Conservation (phyloP, 2,113 vertebrate species). For the Entomyzon cyanotis region DNA sequence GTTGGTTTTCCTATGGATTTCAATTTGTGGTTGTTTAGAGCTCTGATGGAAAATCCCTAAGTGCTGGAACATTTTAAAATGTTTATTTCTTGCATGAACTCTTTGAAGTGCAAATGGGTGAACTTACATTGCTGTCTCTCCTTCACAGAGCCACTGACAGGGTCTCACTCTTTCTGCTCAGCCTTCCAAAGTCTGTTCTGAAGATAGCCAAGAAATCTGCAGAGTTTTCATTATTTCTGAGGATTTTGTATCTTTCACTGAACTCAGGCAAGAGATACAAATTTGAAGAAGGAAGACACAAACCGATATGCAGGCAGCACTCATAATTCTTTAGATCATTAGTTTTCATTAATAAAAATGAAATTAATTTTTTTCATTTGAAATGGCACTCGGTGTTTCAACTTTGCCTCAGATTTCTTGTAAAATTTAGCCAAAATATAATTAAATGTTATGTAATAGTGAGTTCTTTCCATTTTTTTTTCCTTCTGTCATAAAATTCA, state of each 20-base stretch:
- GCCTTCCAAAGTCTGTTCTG: neutral
- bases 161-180: neutral
- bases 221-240: neutral
- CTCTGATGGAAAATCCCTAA: neutral
- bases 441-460: neutral
- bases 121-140: neutral
- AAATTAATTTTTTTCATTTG: neutral
- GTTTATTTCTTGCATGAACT: neutral
- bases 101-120: neutral
- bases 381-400: neutral
- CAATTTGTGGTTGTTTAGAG: neutral
- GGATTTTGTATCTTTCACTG: neutral
- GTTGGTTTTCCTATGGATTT: neutral
- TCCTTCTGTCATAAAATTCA: neutral
- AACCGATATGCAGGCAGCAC: fast-evolving
- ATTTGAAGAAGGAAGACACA: neutral
- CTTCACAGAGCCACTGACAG: neutral
- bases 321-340: neutral
- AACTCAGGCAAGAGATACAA: neutral
- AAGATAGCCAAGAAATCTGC: neutral
- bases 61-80: neutral
- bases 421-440: neutral
- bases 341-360: neutral
- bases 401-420: neutral
- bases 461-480: neutral